phyloP scores from a whole-genome alignment of 2,113 vertebrate species.

The Gymnarchus niloticus region DNA sequence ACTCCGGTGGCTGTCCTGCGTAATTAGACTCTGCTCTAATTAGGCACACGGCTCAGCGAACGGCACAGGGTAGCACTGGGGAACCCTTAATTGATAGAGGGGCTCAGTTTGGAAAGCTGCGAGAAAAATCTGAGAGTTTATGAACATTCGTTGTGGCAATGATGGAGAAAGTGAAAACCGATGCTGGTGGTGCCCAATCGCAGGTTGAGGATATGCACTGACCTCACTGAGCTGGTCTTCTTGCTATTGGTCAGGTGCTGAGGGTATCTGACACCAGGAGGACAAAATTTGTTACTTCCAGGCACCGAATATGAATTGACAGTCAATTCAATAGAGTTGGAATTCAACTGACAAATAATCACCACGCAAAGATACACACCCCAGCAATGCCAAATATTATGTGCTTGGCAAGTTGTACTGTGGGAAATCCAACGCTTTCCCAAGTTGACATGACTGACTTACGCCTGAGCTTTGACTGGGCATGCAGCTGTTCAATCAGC shows the following conservation, averaged over 20 bases:
- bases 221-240: background rate
- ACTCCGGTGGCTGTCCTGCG: background rate
- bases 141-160: background rate
- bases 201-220: background rate
- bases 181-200: too few relatives aligned
- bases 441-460: background rate
- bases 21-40: slow-evolving; percentile 12
- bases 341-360: background rate
- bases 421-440: background rate
- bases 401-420: background rate
- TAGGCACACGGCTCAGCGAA: background rate
- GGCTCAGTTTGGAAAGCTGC: background rate
- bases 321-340: background rate
- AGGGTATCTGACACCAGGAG: background rate
- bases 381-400: background rate
- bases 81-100: background rate
- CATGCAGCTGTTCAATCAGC: background rate
- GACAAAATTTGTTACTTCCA: background rate
- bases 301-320: background rate
- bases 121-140: background rate
- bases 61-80: background rate
- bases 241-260: background rate
- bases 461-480: background rate
- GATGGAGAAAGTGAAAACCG: too few relatives aligned
- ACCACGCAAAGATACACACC: background rate